Base-by-base conservation (phyloP, 2,113 vertebrate species). In the Condylura cristata region DNA sequence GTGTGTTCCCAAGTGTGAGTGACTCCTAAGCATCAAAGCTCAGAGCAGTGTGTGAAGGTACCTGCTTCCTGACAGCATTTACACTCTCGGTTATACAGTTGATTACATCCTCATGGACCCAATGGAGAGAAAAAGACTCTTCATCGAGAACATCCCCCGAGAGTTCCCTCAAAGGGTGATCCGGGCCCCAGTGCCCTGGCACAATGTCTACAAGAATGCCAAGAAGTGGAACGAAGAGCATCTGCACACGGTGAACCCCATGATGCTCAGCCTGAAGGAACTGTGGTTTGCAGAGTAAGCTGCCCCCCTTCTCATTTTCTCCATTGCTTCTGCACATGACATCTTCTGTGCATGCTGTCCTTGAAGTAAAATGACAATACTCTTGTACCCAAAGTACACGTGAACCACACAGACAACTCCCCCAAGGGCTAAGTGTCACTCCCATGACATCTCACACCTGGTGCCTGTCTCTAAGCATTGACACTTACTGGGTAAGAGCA, bases 21-120 rank as follows among this genome's bases (percentile, higher is more conserved):
- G 32, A 30, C 37, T 76, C 87, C 30, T 58, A 12, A 63, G 71
- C 60, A 26, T 37, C 24, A 17, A 61, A 13, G 16, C 63, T 51
- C 7, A n/a, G 51, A 71, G 65, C 39, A 18, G 39, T 46, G 8
- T 60, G 48, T 22, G 20, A 32, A 51, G n/a, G 11, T 41, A 17
- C 5, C 10, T 48, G 32, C 20, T 76, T 24, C 39, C 63, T 86
- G 22, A 30, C 63, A 11, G 17, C 28, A 2, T 88, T 71, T 70
- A 3, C 30, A 7, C 3, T 91, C 20, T 97, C 89, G 91, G 1
- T 97, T 92, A 4, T 92, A 3, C 91, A 99, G 99, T 99, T 95
- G 99, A 99, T 95, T 99, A 99, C 93, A 97, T 99, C 96, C 97
- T 99, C 90, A 97, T 98, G 97, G 99, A 99, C 95, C 98, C 98